Evolutionary conservation across 2,888 invertebrate species (phyloP).

Genomic region (Cerastoderma edule): DNA sequence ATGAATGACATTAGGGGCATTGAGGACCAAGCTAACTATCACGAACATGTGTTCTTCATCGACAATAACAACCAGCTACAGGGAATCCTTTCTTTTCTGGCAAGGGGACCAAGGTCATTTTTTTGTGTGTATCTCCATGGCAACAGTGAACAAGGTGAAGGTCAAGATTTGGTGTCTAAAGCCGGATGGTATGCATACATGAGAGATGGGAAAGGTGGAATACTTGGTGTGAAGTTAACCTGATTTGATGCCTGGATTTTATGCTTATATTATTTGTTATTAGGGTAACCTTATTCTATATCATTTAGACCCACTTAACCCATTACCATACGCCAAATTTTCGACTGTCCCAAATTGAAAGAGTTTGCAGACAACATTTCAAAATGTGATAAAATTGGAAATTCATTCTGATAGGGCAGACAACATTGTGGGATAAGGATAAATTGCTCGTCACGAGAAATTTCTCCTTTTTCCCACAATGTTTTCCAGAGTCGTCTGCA

Average conservation of each 20-base stretch:
- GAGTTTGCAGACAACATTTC: too few relatives aligned
- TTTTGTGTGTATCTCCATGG: constrained; percentile 59
- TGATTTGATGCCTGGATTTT: neutral
- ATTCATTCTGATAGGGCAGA: too few relatives aligned
- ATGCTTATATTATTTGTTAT: neutral
- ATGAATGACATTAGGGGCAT: constrained; percentile 29
- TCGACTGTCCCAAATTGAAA: too few relatives aligned
- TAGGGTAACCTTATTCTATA: too few relatives aligned
- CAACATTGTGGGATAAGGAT: too few relatives aligned
- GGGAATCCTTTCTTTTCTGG: constrained; percentile 65
- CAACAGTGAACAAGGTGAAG: constrained; percentile 25
- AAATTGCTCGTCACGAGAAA: too few relatives aligned
- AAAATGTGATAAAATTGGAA: too few relatives aligned
- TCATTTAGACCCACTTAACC: too few relatives aligned
- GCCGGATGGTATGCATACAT: constrained; percentile 66
- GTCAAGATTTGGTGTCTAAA: neutral
- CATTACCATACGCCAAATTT: too few relatives aligned
- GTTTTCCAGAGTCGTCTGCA: too few relatives aligned
- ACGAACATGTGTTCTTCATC: constrained; percentile 65
- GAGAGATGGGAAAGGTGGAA: constrained; percentile 69
- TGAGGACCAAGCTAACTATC: constrained; percentile 36
- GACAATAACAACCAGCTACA: constrained; percentile 54
- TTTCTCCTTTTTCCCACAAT: too few relatives aligned
- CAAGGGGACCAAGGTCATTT: constrained; percentile 67
- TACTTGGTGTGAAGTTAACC: constrained; percentile 47